Evolutionary conservation across 2,888 invertebrate genomes (phyloP), one percentile per base, ranked within the genome.

Genomic region (Aelia acuminata): DNA sequence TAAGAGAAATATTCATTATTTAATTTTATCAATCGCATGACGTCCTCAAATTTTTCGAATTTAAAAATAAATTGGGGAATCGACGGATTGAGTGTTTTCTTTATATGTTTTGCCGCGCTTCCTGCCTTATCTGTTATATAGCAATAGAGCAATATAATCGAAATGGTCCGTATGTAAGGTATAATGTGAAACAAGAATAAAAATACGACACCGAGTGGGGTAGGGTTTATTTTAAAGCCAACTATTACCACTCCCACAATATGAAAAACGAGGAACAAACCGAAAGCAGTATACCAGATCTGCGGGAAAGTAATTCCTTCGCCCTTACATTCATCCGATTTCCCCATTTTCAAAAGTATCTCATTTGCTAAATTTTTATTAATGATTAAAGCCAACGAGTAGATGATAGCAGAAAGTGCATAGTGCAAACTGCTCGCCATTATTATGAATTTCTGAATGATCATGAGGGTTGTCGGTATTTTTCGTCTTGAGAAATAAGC

Each of bases 151-250:
- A 75, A 39, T 20, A 75, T 3, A 2, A 75, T 22, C 35, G 39
- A 18, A 22, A 75, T 39, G 39, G 18, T 39, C 7, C 75, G 75
- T 2, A 57, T 3, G 26, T 57, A 57, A 1, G n/a, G 57, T 1
- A n/a, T 1, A n/a, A 22, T n/a, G n/a, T 57, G 13, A 57, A 57
- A 57, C 4, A 26, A 2, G 2, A 26, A 2, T 11, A 8, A 2
- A 11, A 8, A 3, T 13, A 11, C 15, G 3, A 57, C 3, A 26
- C 0, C 13, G 2, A n/a, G 26, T 26, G 8, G 22, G n/a, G 11
- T 1, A 26, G 3, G 13, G 3, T 11, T 13, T 0, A 0, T 57
- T 0, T 10, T 26, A 8, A 26, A 11, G n/a, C 1, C 3, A 1
- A 57, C 2, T 3, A 26, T 26, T 3, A 26, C 13, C 2, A 26